Conservation (phyloP, 2,888 invertebrate species). For the Smittia aterrima region DNA sequence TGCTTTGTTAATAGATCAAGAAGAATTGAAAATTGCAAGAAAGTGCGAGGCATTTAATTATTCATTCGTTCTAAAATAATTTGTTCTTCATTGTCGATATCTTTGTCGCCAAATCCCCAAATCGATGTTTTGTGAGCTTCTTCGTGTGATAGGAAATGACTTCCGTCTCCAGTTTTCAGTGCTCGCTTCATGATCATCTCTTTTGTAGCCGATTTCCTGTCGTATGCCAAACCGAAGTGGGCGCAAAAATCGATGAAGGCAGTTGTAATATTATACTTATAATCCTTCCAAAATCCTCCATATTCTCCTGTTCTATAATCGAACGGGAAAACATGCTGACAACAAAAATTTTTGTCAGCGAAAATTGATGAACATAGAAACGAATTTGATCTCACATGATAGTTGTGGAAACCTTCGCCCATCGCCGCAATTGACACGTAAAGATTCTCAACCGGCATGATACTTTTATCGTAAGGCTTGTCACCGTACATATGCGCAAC, state of each 20-base stretch:
- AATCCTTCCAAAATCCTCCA: conserved; percentile 58
- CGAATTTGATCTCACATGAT: conserved; percentile 64
- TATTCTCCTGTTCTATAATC: conserved; percentile 68
- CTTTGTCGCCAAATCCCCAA: conserved; percentile 66
- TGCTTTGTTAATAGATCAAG: no score
- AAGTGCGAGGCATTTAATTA: conserved; percentile 46
- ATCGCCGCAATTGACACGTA: conserved; percentile 72
- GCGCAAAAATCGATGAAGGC: conserved; percentile 78
- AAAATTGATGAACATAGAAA: conserved; percentile 48
- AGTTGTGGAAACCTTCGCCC: conserved; percentile 84
- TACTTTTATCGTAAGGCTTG: conserved; percentile 83
- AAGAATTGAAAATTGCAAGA: no score
- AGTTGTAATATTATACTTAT: conserved; percentile 71
- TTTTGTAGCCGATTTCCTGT: conserved; percentile 62
- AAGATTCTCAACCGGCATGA: conserved; percentile 70
- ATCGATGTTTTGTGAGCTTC: conserved; percentile 52
- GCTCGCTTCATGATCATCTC: conserved; percentile 61
- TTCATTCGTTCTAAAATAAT: conserved; percentile 59
- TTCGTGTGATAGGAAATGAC: conserved; percentile 52
- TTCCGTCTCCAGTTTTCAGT: conserved; percentile 61
- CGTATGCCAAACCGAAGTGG: conserved; percentile 77
- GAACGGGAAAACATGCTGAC: conserved; percentile 73
- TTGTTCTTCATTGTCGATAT: conserved; percentile 59
- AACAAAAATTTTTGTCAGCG: conserved; percentile 70
- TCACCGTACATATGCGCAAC: conserved; percentile 93